These are phyloP conservation scores for Amblyjoppa fuscipennis DNA, from an alignment of 2,888 invertebrate species.

Conservation along the genomic window DNA sequence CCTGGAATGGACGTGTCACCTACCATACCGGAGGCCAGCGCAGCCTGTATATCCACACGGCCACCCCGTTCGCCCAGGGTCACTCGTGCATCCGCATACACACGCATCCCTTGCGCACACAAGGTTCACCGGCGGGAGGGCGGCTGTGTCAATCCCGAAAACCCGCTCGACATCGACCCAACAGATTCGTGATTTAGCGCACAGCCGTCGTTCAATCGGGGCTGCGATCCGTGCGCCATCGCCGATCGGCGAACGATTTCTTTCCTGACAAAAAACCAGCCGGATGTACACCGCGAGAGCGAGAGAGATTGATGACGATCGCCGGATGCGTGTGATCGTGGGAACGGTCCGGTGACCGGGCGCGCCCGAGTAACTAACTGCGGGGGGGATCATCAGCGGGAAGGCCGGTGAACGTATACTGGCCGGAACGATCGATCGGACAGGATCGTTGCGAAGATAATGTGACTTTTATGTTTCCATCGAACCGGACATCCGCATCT, in stretches of 20 bases:
- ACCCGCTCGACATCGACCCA: conserved; percentile 41
- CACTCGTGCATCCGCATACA: conserved; percentile 43
- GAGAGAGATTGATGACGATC: conserved; percentile 64
- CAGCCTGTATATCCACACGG: conserved; percentile 5
- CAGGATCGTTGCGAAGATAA: conserved; percentile 57
- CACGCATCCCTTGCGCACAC: conserved; percentile 31
- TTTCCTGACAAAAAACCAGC: conserved; percentile 14
- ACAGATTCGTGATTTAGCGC: conserved; percentile 55
- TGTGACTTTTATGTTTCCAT: conserved; percentile 71
- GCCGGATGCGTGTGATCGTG: conserved; percentile 64
- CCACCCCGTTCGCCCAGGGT: conserved; percentile 24
- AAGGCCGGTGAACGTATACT: conserved; percentile 47
- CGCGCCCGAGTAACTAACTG: conserved; percentile 65
- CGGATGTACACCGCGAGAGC: conserved; percentile 10
- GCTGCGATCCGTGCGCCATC: conserved; percentile 6
- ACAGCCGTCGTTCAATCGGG: conserved; percentile 45
- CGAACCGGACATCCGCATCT: conserved; percentile 23
- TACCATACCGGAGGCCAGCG: not conserved
- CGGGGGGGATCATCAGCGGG: conserved; percentile 47
- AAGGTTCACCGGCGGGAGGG: not conserved
- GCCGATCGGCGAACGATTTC: conserved; percentile 51
- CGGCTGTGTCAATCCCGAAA: conserved; percentile 9
- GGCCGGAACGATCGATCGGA: conserved; percentile 66
- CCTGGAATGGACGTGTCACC: conserved; percentile 64
- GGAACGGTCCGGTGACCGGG: conserved; percentile 67